phyloP scores from a whole-genome alignment of 2,888 invertebrate species.

The Calephelis perditalis region DNA sequence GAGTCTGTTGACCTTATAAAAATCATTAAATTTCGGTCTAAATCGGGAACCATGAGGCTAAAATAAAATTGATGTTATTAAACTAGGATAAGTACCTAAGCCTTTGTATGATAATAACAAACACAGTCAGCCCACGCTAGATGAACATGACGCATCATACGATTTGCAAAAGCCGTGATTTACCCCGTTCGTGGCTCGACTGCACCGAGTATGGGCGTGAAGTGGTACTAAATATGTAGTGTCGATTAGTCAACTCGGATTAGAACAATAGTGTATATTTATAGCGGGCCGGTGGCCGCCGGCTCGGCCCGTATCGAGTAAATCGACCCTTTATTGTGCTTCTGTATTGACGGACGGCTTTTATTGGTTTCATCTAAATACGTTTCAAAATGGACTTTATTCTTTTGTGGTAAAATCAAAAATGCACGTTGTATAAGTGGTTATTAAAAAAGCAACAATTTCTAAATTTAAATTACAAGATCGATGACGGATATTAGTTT shows the following conservation, averaged over 20 bases:
- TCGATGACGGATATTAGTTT: neutral
- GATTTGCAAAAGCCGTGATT: neutral
- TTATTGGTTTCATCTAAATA: constrained; percentile 8
- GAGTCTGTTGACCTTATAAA: no score
- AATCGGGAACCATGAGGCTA: no score
- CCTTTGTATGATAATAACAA: neutral
- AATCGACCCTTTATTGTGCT: constrained; percentile 47
- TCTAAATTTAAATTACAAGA: constrained; percentile 7
- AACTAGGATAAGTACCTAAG: no score
- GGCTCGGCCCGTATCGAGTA: constrained; percentile 40
- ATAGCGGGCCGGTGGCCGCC: constrained; percentile 37
- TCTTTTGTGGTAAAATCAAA: no score
- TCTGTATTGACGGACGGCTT: constrained; percentile 23
- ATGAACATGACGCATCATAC: neutral
- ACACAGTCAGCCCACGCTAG: neutral
- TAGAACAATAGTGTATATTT: constrained; percentile 66
- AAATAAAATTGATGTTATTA: no score
- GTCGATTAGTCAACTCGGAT: constrained; percentile 62
- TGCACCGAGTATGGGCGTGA: constrained; percentile 4
- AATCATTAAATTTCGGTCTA: no score
- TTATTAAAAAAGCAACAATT: neutral
- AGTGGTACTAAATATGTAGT: constrained; percentile 12
- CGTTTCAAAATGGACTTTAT: constrained; percentile 2
- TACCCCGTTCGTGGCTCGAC: constrained; percentile 4
- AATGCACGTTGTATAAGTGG: no score